Evolutionary conservation across 2,888 invertebrate species (phyloP), one percentile per base, ranked within the genome.

Genomic region (Synergus japonicus): DNA sequence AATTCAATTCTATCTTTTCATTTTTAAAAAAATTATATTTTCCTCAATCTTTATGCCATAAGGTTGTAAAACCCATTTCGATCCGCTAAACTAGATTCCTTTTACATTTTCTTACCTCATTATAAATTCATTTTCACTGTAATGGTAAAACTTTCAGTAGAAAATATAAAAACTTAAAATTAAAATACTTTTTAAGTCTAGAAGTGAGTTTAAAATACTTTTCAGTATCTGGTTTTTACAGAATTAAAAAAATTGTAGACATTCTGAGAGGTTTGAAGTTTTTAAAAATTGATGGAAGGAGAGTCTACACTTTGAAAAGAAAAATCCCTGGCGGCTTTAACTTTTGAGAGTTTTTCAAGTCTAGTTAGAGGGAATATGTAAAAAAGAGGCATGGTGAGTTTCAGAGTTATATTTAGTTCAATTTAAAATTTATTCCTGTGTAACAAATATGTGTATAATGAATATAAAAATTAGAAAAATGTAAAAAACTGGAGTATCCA

Each of bases 261-360:
- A 37, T 12, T 69, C 29, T 69, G 15, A 49, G 29, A 49, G 46
- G 22, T 46, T 49, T 46, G 15, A 46, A 69, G 69, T 15, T 13
- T 22, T 69, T n/a, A 49, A 49, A 49, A 49, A 69, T 69, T 22
- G 13, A 69, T 49, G 37, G 46, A 15, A 49, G 49, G 29, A 46
- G 15, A 13, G 15, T 29, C 22, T 69, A 12, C n/a, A 44, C 49
- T 69, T 69, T 69, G 18, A 29, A 69, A 69, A 69, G 69, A 69
- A 69, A 65, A 67, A 43, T 44, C 67, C 67, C 46, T 67, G 10
- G 22, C 67, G 44, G 44, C 12, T 67, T 67, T 49, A 29, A 22
- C 22, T 12, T 69, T 49, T 29, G 13, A 46, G 29, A 29, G 22
- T 12, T 46, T 46, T 69, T 69, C 22, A 69, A 49, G 29, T 29